phyloP scores from a whole-genome alignment of 2,113 vertebrate species.

The Trochalopteron elliotii region DNA sequence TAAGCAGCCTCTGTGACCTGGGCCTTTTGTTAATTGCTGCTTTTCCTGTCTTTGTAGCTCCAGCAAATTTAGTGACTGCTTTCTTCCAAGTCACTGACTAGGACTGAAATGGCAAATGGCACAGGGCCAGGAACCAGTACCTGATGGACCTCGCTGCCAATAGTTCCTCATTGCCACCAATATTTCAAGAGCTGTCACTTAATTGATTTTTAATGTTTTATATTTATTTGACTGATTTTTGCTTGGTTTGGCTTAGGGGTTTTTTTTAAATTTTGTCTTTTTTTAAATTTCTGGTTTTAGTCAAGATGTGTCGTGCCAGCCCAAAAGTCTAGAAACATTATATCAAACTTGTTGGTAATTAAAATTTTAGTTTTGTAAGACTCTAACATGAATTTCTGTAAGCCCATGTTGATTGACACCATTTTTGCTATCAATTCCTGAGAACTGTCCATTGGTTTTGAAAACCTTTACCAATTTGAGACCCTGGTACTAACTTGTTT shows the following conservation, averaged over 20 bases:
- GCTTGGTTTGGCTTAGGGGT: background rate
- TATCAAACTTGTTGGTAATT: background rate
- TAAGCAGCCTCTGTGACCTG: slow-evolving; percentile 7
- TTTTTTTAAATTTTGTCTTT: too few relatives aligned
- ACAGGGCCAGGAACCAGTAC: background rate
- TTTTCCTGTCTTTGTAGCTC: background rate
- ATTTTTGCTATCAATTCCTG: background rate
- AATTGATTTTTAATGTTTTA: background rate
- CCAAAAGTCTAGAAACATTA: background rate
- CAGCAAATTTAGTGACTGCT: background rate
- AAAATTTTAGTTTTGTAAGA: background rate
- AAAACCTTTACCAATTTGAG: background rate
- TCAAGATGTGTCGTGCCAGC: background rate
- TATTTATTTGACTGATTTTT: background rate
- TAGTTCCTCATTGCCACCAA: background rate
- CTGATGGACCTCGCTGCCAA: background rate
- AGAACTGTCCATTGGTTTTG: background rate
- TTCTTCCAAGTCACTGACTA: background rate
- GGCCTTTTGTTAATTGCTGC: background rate
- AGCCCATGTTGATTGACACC: background rate
- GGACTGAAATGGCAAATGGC: background rate
- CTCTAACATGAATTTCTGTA: background rate
- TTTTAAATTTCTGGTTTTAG: background rate
- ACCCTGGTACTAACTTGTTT: background rate
- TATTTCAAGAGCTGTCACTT: background rate